Evolutionary conservation across 2,888 invertebrate species (phyloP).

Genomic region (Mycalesis mineus): DNA sequence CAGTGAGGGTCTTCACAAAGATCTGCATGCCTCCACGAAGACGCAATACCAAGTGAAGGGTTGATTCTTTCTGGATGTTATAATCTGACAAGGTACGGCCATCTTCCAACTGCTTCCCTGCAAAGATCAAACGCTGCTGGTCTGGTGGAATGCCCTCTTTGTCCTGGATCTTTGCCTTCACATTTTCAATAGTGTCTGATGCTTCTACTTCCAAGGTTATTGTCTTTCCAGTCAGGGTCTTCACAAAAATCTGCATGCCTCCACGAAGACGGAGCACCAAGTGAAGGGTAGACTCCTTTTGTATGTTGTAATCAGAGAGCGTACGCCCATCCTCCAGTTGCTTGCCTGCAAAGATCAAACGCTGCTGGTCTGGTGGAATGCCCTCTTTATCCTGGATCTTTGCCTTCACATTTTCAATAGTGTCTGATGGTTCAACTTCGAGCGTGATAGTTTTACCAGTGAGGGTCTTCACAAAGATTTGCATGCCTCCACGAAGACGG

Average conservation of each 20-base stretch:
- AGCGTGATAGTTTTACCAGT: conserved; percentile 47
- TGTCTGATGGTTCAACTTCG: conserved; percentile 55
- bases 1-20: conserved; percentile 11
- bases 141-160: conserved; percentile 3
- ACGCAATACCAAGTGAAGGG: conserved; percentile 1
- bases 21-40: conserved; percentile 17
- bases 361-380: conserved; percentile 75
- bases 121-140: not conserved
- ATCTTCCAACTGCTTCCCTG: conserved; percentile 1
- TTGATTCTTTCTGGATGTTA: conserved; percentile 1
- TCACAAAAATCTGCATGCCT: conserved; percentile 63
- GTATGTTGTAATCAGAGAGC: conserved; percentile 46
- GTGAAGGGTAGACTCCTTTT: conserved; percentile 49
- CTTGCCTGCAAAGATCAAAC: conserved; percentile 73
- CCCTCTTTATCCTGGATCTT: conserved; percentile 68
- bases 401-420: conserved; percentile 63
- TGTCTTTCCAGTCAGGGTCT: conserved; percentile 49
- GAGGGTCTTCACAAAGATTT: conserved; percentile 47
- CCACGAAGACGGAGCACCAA: conserved; percentile 45
- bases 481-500: conserved; percentile 51
- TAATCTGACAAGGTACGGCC: not conserved
- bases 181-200: conserved; percentile 51
- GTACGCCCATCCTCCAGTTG: conserved; percentile 53
- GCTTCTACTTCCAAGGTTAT: conserved; percentile 50
- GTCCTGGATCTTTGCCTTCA: conserved; percentile 54